These are phyloP conservation scores for Cyrtodaria siliqua DNA, from an alignment of 2,888 invertebrate species.

Conservation along the genomic window DNA sequence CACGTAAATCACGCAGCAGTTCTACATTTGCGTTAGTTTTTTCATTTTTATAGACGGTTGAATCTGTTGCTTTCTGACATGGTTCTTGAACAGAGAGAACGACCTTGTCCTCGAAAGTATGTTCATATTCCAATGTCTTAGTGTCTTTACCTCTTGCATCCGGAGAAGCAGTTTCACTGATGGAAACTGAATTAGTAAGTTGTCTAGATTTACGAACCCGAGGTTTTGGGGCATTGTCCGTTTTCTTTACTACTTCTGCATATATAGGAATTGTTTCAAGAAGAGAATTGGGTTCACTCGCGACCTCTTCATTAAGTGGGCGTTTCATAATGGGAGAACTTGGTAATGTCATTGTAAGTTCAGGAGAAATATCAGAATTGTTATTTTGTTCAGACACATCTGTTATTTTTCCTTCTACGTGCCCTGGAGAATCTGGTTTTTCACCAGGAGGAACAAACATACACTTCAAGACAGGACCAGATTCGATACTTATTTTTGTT, in stretches of 20 bases:
- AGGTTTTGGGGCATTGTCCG: background rate
- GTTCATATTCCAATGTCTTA: too few relatives aligned
- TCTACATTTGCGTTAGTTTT: slow-evolving; percentile 3
- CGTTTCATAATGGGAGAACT: slow-evolving; percentile 5
- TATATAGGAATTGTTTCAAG: background rate
- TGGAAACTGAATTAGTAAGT: background rate
- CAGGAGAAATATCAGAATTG: background rate
- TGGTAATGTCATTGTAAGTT: background rate
- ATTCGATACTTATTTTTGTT: too few relatives aligned
- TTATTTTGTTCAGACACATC: background rate
- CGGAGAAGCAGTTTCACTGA: too few relatives aligned
- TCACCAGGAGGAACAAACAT: background rate
- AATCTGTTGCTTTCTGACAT: background rate
- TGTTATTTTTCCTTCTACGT: slow-evolving; percentile 5
- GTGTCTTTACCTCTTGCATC: too few relatives aligned
- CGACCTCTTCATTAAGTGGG: background rate
- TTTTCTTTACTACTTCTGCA: slow-evolving; percentile 4
- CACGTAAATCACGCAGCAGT: slow-evolving; percentile 8
- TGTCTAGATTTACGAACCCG: background rate
- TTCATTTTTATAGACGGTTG: background rate
- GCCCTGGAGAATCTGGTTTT: background rate
- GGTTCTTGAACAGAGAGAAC: too few relatives aligned
- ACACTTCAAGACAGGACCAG: too few relatives aligned
- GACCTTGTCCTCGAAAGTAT: too few relatives aligned
- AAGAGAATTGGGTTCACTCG: background rate